Evolutionary conservation across 1,140 invertebrate species (phyloP), one percentile per base, ranked within the genome.

Genomic region (Nasonia giraulti): DNA sequence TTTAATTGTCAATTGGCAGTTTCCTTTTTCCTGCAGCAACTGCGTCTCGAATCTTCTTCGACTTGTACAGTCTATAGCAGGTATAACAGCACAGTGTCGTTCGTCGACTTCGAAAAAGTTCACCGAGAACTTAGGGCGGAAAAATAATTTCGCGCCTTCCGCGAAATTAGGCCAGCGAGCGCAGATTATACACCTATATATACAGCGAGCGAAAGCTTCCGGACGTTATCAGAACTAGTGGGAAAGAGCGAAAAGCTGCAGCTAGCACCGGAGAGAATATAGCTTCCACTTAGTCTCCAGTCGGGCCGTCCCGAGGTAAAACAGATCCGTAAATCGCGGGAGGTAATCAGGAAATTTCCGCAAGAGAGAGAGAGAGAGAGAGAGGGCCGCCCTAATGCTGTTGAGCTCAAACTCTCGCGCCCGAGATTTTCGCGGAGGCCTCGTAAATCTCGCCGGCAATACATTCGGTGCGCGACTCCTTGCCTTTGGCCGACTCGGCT

Each of bases 361-460:
- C 7, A 0, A 31, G 69, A 71, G 69, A 31, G 69, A 71, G 69
- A 31, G 69, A 71, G 78, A 71, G 69, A 31, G 69, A 71, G 31
- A 71, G 76, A 85, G 78, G 47, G 78, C 47, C 83, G 71, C 83
- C 73, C 78, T 85, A 85, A 85, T 85, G 83, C 83, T 76, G 83
- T 85, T 74, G 83, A 84, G 83, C 83, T 80, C 12, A n/a, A n/a
- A 11, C 40, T 44, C 40, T 0, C 40, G 40, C 55, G 55, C 27
- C 27, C 27, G n/a, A 80, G 77, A 84, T 66, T 74, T 74, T 75
- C 68, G 55, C 55, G 31, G 12, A 71, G 82, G n/a, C 62, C 37
- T 76, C 83, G 55, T 85, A 85, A 80, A 84, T 80, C 68, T 84
- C 37, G 31, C 37, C 40, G 23, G 62, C 82, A 69, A 83, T 69